Percentiles rank a stretch among this genome's conserved stretches.
Evolutionary conservation across 2,113 vertebrate species (phyloP).

Genomic region (Dipodomys ordii): DNA sequence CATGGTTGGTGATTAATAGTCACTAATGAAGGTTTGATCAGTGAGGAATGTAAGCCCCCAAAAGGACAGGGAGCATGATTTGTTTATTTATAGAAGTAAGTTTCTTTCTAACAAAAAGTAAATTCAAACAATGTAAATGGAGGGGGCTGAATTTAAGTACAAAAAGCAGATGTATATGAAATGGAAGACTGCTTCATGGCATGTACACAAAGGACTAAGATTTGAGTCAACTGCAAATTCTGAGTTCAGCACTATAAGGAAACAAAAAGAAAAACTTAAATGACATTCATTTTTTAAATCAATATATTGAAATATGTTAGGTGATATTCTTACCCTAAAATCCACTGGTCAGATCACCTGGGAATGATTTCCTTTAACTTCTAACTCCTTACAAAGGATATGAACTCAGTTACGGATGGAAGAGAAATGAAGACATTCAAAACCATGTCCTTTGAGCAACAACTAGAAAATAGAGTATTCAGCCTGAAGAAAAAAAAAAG

Average conservation of each 20-base stretch:
- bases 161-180: background rate
- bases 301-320: background rate
- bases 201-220: background rate
- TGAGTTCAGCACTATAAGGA: background rate
- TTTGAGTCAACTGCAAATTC: slow-evolving; percentile 10
- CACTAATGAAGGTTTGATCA: background rate
- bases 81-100: background rate
- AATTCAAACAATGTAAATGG: slow-evolving; percentile 8
- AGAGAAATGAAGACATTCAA: background rate
- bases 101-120: slow-evolving; percentile 45
- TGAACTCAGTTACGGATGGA: background rate
- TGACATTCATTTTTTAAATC: background rate
- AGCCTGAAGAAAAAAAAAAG: background rate
- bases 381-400: background rate
- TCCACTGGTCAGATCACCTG: background rate
- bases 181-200: background rate
- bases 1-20: background rate
- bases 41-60: background rate
- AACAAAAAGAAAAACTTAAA: background rate
- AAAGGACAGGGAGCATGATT: background rate
- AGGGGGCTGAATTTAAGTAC: background rate
- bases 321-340: background rate
- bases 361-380: background rate
- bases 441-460: background rate
- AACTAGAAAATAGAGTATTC: background rate